Base-by-base conservation (phyloP, 2,888 invertebrate species). In the Rhamnusium bicolor region DNA sequence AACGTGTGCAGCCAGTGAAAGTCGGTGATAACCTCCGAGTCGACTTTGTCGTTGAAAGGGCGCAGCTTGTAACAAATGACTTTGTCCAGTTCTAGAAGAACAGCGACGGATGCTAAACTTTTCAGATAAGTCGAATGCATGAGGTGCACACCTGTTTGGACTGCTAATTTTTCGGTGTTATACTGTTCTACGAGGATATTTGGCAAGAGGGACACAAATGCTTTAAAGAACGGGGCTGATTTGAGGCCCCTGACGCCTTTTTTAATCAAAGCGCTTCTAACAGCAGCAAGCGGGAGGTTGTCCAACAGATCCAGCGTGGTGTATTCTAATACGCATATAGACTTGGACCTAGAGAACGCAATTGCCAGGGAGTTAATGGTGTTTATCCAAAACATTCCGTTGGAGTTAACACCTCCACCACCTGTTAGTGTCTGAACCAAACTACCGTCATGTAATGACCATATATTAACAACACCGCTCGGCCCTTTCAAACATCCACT, bases 1-100 rank as follows among this genome's bases (percentile, higher is more conserved):
- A 90, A 90, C 8, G 89, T 89, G 72, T 90, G 88, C 69, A 92
- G 85, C 92, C 92, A 92, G 71, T 90, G 89, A 89, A 90, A 91
- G 61, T 91, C 90, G 8, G 86, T 81, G 46, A 88, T 85, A 77
- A 84, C 71, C 70, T 86, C 84, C 12, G 80, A 82, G 74, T 84
- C 80, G 70, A 81, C 80, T 69, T 84, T 82, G 67, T 89, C 86
- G 80, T 91, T 91, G 40, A 89, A 88, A 0, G 91, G 89, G 14
- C 81, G 79, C n/a, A 89, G 83, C 46, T 86, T 86, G 78, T 89
- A 89, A 83, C 91, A 91, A 1, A 90, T 85, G 8, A 90, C 87
- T 51, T 88, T 86, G 78, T 92, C 91, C 14, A 92, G 81, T 21
- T 89, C 88, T 18, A 92, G 85, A 27, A 91, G 88, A 8, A 92